Evolutionary conservation across 2,888 invertebrate genomes (phyloP).

Genomic region (Lycocerus yunnanus): DNA sequence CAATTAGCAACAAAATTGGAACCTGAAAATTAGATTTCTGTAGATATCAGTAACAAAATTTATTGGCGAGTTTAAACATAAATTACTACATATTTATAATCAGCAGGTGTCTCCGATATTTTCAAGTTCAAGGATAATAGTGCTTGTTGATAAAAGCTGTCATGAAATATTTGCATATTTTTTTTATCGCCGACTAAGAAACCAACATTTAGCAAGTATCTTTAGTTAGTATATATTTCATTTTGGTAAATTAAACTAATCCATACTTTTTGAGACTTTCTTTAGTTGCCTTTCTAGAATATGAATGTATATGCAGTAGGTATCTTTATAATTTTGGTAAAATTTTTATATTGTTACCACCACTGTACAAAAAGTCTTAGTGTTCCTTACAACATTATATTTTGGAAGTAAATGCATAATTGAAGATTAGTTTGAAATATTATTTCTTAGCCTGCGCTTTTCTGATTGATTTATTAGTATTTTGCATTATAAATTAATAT

Average conservation of each 20-base stretch:
- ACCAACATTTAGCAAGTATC: not conserved
- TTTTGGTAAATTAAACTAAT: not conserved
- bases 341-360: too few relatives aligned
- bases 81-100: conserved; percentile 17
- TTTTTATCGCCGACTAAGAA: not conserved
- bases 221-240: not conserved
- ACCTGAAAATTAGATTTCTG: not conserved
- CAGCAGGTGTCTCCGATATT: conserved; percentile 24
- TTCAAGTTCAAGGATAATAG: conserved; percentile 25
- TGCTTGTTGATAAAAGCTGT: conserved; percentile 21
- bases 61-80: conserved; percentile 14
- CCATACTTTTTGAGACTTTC: not conserved
- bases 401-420: too few relatives aligned
- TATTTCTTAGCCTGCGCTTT: too few relatives aligned
- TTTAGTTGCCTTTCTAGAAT: not conserved
- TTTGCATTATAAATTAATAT: too few relatives aligned
- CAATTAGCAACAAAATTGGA: not conserved
- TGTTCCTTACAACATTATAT: too few relatives aligned
- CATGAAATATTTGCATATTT: conserved; percentile 12
- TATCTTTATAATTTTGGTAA: too few relatives aligned
- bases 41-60: conserved; percentile 7
- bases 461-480: too few relatives aligned
- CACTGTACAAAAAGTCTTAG: too few relatives aligned
- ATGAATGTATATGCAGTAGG: too few relatives aligned
- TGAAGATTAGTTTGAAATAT: too few relatives aligned